These are phyloP conservation scores for Semibalanus balanoides DNA, from an alignment of 1,140 invertebrate species.

Conservation along the genomic window DNA sequence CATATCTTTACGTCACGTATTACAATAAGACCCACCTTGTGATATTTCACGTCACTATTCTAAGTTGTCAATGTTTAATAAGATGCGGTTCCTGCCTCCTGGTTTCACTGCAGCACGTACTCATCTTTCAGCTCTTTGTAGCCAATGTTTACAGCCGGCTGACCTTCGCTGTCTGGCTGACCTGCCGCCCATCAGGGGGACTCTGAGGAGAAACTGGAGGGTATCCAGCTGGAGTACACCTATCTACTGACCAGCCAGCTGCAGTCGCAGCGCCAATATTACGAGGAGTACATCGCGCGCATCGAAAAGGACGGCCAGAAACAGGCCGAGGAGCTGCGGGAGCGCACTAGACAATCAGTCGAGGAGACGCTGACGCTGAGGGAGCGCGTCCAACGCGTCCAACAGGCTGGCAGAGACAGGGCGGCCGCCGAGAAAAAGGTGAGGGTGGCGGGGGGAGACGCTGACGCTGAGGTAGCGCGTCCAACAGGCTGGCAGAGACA, in stretches of 20 bases:
- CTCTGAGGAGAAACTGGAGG: conserved; percentile 77
- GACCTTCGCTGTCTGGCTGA: too few relatives aligned
- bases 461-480: conserved; percentile 22
- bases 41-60: too few relatives aligned
- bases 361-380: conserved; percentile 19
- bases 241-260: conserved; percentile 93
- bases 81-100: too few relatives aligned
- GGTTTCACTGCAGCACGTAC: too few relatives aligned
- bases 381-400: conserved; percentile 27
- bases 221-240: conserved; percentile 87
- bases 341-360: conserved; percentile 38
- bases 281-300: conserved; percentile 41
- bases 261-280: conserved; percentile 83
- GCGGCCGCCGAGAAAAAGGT: conserved; percentile 47
- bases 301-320: conserved; percentile 29
- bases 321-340: conserved; percentile 27
- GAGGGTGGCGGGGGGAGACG: conserved; percentile 11
- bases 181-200: conserved; percentile 23
- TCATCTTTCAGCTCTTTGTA: too few relatives aligned
- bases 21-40: too few relatives aligned
- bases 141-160: too few relatives aligned
- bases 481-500: conserved; percentile 39
- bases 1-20: too few relatives aligned
- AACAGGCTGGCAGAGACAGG: conserved; percentile 43
- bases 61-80: too few relatives aligned